A percentile compares a stretch with the other conserved stretches of the same genome.
phyloP scores from a whole-genome alignment of 2,888 invertebrate genomes.

The Charanyca ferruginea region DNA sequence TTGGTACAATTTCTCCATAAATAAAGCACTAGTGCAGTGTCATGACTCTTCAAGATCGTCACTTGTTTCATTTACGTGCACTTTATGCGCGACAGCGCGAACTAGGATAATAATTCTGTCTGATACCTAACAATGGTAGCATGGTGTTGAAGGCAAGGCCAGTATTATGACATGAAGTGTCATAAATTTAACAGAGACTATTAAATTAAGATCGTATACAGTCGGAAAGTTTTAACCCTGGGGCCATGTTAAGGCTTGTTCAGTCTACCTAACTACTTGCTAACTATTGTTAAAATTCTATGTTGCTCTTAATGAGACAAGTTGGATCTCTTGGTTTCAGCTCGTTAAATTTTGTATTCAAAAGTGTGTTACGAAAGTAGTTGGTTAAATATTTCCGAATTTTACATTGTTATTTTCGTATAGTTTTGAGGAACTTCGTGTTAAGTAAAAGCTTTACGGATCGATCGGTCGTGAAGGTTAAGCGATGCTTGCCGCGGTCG shows the following conservation, averaged over 20 bases:
- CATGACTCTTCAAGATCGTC: not conserved
- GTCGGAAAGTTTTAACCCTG: slow-evolving; percentile 46
- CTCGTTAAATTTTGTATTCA: slow-evolving; percentile 18
- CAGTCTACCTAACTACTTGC: slow-evolving; percentile 6
- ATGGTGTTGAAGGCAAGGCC: slow-evolving; percentile 24
- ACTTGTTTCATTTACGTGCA: not conserved
- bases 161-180: slow-evolving; percentile 29
- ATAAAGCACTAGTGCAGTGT: not conserved
- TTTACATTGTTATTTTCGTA: too few relatives aligned
- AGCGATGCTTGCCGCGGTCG: too few relatives aligned
- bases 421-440: too few relatives aligned
- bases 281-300: slow-evolving; percentile 39
- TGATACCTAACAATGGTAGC: slow-evolving; percentile 23
- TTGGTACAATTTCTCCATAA: too few relatives aligned
- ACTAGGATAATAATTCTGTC: not conserved
- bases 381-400: not conserved
- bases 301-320: slow-evolving; percentile 51
- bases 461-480: too few relatives aligned
- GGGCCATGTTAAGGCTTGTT: slow-evolving; percentile 40
- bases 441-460: too few relatives aligned
- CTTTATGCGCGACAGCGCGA: not conserved
- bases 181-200: slow-evolving; percentile 55
- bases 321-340: slow-evolving; percentile 13
- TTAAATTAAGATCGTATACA: slow-evolving; percentile 35
- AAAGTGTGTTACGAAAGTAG: not conserved